A percentile compares a stretch with the other conserved stretches of the same genome.
Conservation (phyloP, 92 coral and sea anemone species). For the Palythoa grandis region DNA sequence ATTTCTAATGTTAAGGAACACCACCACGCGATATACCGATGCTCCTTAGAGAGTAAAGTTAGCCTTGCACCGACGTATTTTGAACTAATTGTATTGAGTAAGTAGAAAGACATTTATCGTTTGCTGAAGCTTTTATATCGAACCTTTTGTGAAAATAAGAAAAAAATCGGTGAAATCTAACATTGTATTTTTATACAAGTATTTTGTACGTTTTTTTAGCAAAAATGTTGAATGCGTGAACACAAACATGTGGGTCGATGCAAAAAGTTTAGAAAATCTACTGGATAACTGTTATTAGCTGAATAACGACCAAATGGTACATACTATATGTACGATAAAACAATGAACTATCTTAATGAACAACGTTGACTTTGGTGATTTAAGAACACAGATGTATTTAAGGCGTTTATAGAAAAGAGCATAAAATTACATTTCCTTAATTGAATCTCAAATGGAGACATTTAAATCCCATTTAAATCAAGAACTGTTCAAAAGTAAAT, state of each 20-base stretch:
- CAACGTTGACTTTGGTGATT: too few relatives aligned
- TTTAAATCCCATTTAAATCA: too few relatives aligned
- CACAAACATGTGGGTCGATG: too few relatives aligned
- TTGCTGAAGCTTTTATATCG: not conserved
- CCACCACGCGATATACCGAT: conserved; percentile 65
- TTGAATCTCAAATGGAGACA: too few relatives aligned
- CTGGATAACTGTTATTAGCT: not conserved
- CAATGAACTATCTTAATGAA: too few relatives aligned
- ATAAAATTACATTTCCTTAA: not conserved
- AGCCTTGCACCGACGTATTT: conserved; percentile 66
- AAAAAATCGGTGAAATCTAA: not conserved
- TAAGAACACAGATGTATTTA: not conserved
- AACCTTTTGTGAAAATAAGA: not conserved
- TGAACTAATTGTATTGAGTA: conserved; percentile 60
- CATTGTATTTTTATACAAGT: too few relatives aligned
- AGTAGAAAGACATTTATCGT: not conserved
- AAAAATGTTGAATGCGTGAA: not conserved
- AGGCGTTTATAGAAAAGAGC: not conserved
- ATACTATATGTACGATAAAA: too few relatives aligned
- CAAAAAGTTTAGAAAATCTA: not conserved
- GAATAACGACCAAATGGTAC: not conserved
- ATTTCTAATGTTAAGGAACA: conserved; percentile 50
- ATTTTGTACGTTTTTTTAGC: too few relatives aligned
- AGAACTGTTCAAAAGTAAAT: too few relatives aligned
- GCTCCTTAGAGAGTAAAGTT: conserved; percentile 65